Evolutionary conservation across 1,140 invertebrate species (phyloP), one percentile per base, ranked within the genome.

Genomic region (Mizuhopecten yessoensis): DNA sequence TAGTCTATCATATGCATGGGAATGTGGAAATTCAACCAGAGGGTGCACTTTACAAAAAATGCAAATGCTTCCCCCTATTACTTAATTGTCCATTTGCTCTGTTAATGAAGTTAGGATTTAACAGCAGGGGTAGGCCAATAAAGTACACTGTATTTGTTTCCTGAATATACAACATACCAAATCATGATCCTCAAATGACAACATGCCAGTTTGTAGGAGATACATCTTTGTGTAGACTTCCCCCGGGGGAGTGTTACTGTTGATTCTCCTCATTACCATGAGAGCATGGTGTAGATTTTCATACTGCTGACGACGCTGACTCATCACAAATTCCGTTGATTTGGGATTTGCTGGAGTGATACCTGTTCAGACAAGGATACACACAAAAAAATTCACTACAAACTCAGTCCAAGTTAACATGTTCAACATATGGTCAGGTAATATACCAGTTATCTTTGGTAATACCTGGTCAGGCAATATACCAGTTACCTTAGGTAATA

Each of bases 191-290:
- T 97, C 97, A 94, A 97, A 97, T 86, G 97, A 97, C n/a, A 98
- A 96, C 91, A 97, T 97, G 92, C 97, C 97, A 90, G 97, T 97
- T 94, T 98, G 97, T 29, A 98, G 95, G 13, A 98, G 96, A 97
- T 98, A 98, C 98, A 98, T 98, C 49, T 97, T 97, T 34, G 98
- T 96, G 92, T 98, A 97, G 3, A 98, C 96, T 94, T 98, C 96
- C 92, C 97, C 96, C 93, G 97, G 97, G 45, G 97, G 97, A 23
- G 97, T 97, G 29, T 96, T 96, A 17, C 97, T 95, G 88, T 97
- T 97, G 39, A 97, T 90, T 90, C 90, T 97, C 94, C 97, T 97
- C 95, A 98, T 97, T 87, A 98, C 97, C 90, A 97, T 97, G 0
- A 98, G 97, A 1, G 98, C 98, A 94, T 97, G 97, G 3, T 97